These are phyloP conservation scores for Dendrophyllia cribrosa DNA, from an alignment of 64 coral and sea anemone species.

Conservation along the genomic window DNA sequence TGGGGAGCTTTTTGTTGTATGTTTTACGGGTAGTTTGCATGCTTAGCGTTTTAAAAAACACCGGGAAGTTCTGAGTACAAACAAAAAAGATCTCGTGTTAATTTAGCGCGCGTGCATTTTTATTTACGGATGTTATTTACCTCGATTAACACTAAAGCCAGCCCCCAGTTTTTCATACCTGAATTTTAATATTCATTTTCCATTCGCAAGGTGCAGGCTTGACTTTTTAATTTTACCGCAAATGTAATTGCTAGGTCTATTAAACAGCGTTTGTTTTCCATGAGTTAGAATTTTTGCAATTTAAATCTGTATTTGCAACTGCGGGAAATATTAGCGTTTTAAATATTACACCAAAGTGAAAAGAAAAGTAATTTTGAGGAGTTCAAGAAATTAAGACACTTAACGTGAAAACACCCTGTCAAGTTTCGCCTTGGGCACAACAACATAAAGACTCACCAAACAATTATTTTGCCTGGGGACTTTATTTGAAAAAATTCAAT, in stretches of 20 bases:
- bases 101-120: constrained; percentile 19
- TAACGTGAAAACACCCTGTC: neutral
- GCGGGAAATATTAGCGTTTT: constrained; percentile 25
- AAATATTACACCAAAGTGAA: constrained; percentile 34
- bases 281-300: constrained; percentile 72
- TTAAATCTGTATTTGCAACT: constrained; percentile 79
- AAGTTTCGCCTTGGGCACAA: constrained; percentile 51
- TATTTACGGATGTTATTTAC: constrained; percentile 11
- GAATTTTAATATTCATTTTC: constrained; percentile 50
- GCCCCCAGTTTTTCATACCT: constrained; percentile 21
- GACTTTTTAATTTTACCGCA: constrained; percentile 88
- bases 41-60: constrained; percentile 58
- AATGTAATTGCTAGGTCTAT: constrained; percentile 89
- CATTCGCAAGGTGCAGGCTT: constrained; percentile 43
- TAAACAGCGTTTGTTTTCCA: constrained; percentile 94
- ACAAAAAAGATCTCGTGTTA: constrained; percentile 38
- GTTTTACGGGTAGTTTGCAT: constrained; percentile 51
- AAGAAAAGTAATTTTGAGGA: constrained; percentile 9
- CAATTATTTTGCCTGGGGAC: constrained; percentile 56
- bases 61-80: constrained; percentile 15
- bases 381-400: neutral
- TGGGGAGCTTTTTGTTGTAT: constrained; percentile 31
- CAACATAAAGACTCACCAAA: constrained; percentile 51
- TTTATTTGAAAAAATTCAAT: constrained; percentile 93
- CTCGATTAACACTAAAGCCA: constrained; percentile 17